These are phyloP conservation scores for Prunella himalayana DNA, from an alignment of 2,113 vertebrate species.

Conservation along the genomic window DNA sequence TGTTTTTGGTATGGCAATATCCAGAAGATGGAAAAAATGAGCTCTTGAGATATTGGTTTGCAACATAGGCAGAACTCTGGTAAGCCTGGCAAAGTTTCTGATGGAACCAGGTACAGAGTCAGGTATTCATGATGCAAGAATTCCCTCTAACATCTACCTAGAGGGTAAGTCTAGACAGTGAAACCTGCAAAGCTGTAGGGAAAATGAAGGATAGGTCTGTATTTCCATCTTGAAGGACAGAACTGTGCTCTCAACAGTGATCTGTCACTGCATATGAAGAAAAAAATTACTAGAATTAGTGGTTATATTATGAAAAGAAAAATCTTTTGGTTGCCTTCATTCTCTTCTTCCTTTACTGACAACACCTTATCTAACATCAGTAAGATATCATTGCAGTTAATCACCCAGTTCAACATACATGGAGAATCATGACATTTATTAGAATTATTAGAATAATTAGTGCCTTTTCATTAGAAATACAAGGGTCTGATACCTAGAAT, in stretches of 20 bases:
- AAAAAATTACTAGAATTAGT: background rate
- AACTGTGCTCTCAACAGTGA: background rate
- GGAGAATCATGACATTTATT: background rate
- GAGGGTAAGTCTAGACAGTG: background rate
- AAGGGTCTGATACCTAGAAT: background rate
- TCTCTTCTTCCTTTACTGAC: background rate
- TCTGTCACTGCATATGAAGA: background rate
- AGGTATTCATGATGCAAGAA: background rate
- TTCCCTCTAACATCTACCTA: background rate
- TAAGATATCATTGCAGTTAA: background rate
- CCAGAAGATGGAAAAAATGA: background rate
- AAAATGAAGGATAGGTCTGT: background rate
- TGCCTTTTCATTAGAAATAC: background rate
- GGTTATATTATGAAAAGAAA: background rate
- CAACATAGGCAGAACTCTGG: background rate
- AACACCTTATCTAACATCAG: background rate
- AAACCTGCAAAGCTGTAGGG: background rate
- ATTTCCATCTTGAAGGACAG: background rate
- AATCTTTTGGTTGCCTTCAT: fast-evolving
- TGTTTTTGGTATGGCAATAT: background rate
- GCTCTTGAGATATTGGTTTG: background rate
- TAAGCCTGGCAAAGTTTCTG: background rate
- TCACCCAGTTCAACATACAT: background rate
- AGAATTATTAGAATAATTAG: background rate
- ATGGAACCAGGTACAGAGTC: background rate